Conservation (phyloP, 2,113 vertebrate species). For the Phycodurus eques region DNA sequence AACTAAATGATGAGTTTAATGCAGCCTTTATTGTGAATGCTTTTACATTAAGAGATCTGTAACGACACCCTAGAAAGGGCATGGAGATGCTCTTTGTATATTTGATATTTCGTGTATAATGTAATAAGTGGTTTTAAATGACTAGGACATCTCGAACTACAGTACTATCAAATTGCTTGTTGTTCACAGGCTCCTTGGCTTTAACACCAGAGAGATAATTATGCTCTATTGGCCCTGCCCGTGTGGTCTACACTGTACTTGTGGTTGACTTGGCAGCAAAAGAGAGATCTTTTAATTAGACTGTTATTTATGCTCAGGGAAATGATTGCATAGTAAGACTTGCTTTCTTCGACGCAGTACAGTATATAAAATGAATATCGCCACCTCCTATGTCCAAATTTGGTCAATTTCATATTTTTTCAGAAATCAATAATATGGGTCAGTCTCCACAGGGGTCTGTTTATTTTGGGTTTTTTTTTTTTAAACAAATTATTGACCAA, state of each 20-base stretch:
- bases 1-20: constrained; percentile 18
- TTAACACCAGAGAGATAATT: constrained; percentile 48
- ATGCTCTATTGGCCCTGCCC: constrained; percentile 44
- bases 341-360: constrained; percentile 14
- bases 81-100: background rate
- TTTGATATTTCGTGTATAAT: background rate
- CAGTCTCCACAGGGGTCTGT: too few relatives aligned
- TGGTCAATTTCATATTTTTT: too few relatives aligned
- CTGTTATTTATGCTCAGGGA: constrained; percentile 50
- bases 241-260: constrained; percentile 64
- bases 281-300: constrained; percentile 68
- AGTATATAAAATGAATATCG: constrained; percentile 33
- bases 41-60: background rate
- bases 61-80: background rate
- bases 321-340: constrained; percentile 44
- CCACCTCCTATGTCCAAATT: too few relatives aligned
- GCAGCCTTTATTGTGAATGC: constrained; percentile 9
- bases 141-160: constrained; percentile 36
- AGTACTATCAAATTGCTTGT: constrained; percentile 16
- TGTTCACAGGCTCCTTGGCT: constrained; percentile 25
- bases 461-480: too few relatives aligned
- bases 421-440: too few relatives aligned
- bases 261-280: constrained; percentile 64
- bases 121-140: constrained; percentile 7
- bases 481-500: too few relatives aligned